These are phyloP conservation scores for Cochlearius cochlearius DNA, from an alignment of 2,113 vertebrate genomes.

Conservation along the genomic window DNA sequence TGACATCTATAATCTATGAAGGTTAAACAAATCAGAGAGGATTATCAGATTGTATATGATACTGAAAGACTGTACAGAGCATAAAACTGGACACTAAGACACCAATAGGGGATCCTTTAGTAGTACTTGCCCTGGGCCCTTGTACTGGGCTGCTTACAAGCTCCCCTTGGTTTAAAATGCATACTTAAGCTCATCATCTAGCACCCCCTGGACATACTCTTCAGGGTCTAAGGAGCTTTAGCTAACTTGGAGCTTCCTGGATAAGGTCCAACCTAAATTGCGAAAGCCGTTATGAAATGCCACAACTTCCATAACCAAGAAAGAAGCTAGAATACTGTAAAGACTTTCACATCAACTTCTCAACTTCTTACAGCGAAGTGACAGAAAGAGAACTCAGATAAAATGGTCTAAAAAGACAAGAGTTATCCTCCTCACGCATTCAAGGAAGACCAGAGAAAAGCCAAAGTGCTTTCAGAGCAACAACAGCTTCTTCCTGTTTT, in stretches of 20 bases:
- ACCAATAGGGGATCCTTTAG: neutral
- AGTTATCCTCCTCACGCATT: rapidly evolving
- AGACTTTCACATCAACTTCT: neutral
- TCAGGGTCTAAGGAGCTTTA: neutral
- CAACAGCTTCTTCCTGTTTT: neutral
- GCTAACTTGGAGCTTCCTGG: neutral
- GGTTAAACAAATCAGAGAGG: neutral
- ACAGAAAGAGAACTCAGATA: neutral
- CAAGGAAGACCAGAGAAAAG: neutral
- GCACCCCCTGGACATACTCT: neutral
- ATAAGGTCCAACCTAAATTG: neutral
- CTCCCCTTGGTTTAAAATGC: neutral
- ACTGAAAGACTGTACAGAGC: neutral
- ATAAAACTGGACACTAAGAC: neutral
- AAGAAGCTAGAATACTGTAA: neutral
- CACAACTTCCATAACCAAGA: neutral
- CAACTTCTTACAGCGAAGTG: neutral
- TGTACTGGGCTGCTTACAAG: neutral
- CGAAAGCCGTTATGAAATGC: neutral
- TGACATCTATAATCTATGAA: neutral
- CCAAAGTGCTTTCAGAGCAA: neutral
- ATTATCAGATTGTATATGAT: neutral
- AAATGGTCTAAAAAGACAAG: rapidly evolving
- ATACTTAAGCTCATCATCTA: neutral
- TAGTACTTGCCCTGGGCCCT: neutral